Evolutionary conservation across 1,140 invertebrate genomes (phyloP).

Genomic region (Mycetomoellerius zeteki): DNA sequence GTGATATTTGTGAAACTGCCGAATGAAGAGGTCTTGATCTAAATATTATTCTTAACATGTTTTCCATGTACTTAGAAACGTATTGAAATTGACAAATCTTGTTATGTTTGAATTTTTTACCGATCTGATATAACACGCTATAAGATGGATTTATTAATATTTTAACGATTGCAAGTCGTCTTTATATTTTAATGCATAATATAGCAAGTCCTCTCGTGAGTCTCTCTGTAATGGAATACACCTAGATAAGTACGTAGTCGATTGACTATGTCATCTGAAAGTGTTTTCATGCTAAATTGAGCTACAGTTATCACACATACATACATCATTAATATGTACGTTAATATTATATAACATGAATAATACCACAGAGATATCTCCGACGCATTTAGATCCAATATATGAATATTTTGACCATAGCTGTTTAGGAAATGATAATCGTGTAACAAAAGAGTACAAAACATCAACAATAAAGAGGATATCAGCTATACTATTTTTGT

Average conservation of each 20-base stretch:
- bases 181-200: neutral
- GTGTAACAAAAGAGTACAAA: slow-evolving; percentile 25
- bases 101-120: neutral
- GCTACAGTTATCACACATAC: neutral
- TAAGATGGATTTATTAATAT: neutral
- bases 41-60: slow-evolving; percentile 13
- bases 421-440: neutral
- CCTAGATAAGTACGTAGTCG: neutral
- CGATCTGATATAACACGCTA: neutral
- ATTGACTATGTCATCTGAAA: neutral
- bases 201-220: neutral
- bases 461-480: slow-evolving; percentile 4
- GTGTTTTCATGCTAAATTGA: slow-evolving; percentile 2
- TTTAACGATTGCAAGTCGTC: neutral
- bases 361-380: neutral
- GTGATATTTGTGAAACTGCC: neutral
- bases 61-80: neutral
- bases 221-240: neutral
- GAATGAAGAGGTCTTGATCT: neutral
- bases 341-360: slow-evolving; percentile 6
- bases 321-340: slow-evolving; percentile 21
- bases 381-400: neutral
- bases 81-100: neutral
- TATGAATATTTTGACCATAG: neutral
- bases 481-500: neutral